Evolutionary conservation across 2,113 vertebrate species (phyloP), one percentile per base, ranked within the genome.

Genomic region (Parus major): DNA sequence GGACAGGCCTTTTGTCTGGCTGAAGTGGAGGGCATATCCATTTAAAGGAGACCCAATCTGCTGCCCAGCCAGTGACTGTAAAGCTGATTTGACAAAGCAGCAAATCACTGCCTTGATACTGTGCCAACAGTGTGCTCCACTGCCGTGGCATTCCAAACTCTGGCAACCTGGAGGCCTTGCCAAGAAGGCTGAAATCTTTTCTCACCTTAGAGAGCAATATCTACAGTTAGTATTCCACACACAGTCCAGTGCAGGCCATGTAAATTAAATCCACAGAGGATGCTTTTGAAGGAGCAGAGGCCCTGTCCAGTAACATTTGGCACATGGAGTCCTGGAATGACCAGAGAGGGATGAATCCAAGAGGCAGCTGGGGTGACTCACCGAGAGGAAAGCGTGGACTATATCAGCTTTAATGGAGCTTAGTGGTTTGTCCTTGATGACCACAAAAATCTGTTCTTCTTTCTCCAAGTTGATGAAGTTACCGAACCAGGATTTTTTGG

Each of bases 401-500:
- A 99, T 99, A 98, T 99, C 99, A 3, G 99, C 99, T 96, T 99
- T 99, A 97, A 99, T 99, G 89, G 99, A 99, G 98, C 99, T 99
- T 96, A 99, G 97, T 60, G 99, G 99, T 94, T 99, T 99, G 97
- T 99, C 99, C 96, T 97, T 99, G 98, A 99, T 99, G 92, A 99
- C 99, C 85, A 99, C 98, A 53, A 99, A 99, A 97, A 99, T 99
- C 98, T 99, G 99, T 93, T 99, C 99, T 97, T 99, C 99, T 97
- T 99, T 99, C 96, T 99, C 99, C 97, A 99, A 97, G 97, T 97
- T 99, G 98, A 99, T 99, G 97, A 99, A 99, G 98, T 99, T 99
- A 98, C 99, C 99, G 2, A 99, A 99, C 99, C 99, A 99, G 71
- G 99, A 99, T 97, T 99, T 99, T 98, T 99, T 99, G 98, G 99